Base-by-base conservation (phyloP, 1,140 invertebrate genomes). In the Doryteuthis pealeii region DNA sequence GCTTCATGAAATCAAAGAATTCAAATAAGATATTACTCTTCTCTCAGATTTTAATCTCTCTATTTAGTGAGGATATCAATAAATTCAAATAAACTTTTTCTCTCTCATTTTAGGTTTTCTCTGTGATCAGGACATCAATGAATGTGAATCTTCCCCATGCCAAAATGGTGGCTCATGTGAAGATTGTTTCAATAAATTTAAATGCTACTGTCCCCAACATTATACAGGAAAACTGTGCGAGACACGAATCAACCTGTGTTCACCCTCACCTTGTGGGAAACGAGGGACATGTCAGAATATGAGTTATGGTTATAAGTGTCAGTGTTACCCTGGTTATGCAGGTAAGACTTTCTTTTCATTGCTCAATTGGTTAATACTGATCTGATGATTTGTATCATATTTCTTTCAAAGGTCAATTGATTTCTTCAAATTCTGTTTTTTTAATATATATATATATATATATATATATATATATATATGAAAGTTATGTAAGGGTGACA, bases 261-360 rank as follows among this genome's bases (percentile, higher is more conserved):
- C 15, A 18, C 30, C 66, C 30, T 32, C 28, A 28, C 66, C 28
- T 12, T 33, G 30, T 31, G 8, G 6, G 15, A 22, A 32, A 22
- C n/a, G 30, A 26, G 66, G 66, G 8, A 18, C 18, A 77, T 87
- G 87, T 79, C 94, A 97, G 1, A 95, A 98, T 84, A 89, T 97
- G 40, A 92, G 96, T 26, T 97, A 98, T 84, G 93, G 96, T 83
- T 98, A 95, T 85, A 92, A 95, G 68, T 99, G 97, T 86, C 96
- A 97, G 82, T 99, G 97, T 86, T 94, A 94, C 32, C 30, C 66
- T 33, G 66, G 66, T 6, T 68, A 12, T 68, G 1, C 66, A 30
- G 66, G 66, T 68, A 22, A 68, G 28, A 18, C n/a, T 62, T n/a
- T 62, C 10, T 6, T 62, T 62, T 40, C 10, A n/a, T n/a, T n/a